phyloP scores from a whole-genome alignment of 2,113 vertebrate species.

The Apodemus speciosus region DNA sequence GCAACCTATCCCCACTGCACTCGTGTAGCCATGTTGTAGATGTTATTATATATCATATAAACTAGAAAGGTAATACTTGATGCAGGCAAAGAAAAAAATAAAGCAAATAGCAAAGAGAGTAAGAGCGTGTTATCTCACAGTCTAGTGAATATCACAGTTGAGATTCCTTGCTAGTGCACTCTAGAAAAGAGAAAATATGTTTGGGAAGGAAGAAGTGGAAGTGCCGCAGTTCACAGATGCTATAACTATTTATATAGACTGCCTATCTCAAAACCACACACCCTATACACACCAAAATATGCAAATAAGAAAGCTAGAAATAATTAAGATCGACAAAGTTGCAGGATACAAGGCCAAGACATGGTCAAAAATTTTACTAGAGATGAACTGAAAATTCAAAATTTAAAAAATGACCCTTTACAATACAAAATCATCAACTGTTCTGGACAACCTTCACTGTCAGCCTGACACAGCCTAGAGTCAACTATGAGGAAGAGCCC shows the following conservation, averaged over 20 bases:
- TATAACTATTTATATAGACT: not conserved
- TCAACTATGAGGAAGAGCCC: not conserved
- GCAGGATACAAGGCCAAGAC: not conserved
- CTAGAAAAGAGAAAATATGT: not conserved
- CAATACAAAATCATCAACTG: not conserved
- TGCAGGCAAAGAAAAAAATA: not conserved
- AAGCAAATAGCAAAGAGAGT: not conserved
- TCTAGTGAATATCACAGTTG: not conserved
- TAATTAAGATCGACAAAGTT: not conserved
- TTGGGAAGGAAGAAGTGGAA: not conserved
- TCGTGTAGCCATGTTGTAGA: not conserved
- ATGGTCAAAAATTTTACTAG: not conserved
- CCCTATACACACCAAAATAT: not conserved
- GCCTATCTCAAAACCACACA: not conserved
- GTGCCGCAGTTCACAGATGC: not conserved
- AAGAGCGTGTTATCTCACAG: not conserved
- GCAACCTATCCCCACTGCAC: not conserved
- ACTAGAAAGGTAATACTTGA: not conserved
- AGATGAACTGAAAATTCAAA: not conserved
- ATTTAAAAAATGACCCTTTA: not conserved
- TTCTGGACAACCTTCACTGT: not conserved
- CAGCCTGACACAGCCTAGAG: not conserved
- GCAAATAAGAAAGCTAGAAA: not conserved
- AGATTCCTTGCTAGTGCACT: not conserved
- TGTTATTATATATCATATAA: not conserved